Base-by-base conservation (phyloP, 2,888 invertebrate species). In the Aphidoletes aphidimyza region DNA sequence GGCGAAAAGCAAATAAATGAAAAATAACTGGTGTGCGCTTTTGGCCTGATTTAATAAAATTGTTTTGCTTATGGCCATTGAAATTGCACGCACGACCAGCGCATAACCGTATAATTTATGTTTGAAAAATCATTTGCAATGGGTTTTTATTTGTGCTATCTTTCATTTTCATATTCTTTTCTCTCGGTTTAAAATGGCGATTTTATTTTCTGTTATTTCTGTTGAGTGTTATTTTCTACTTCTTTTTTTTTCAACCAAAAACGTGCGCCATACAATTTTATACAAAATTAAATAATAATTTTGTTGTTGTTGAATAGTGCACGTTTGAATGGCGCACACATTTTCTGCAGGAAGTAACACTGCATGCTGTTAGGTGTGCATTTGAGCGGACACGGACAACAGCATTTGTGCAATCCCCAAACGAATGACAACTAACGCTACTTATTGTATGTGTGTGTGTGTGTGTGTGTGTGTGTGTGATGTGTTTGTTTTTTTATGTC, bases 31-130 rank as follows among this genome's bases (percentile, higher is more conserved):
- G 30, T n/a, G 2, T 30, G 69, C 30, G 69, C 69, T 14, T 69
- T 69, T 69, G 69, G 69, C 30, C 69, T 34, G 69, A 69, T 69
- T 69, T 69, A 69, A 69, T 69, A 34, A 69, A 69, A 69, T 69
- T 30, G 26, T 54, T n/a, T 54, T 54, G 54, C 14, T 30, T 34
- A n/a, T n/a, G n/a, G 69, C 69, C 30, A 30, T n/a, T 69, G 69
- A 30, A 69, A 69, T 69, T 69, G 69, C 69, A 69, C 69, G 69
- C 69, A 69, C 69, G 69, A 69, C 11, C 30, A 19, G 30, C 26
- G 69, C n/a, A 69, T 69, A 69, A 26, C 69, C 69, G 30, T 69
- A 30, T 69, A 30, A 69, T 69, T 69, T 69, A 69, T 69, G 69
- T 69, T n/a, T 30, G 2, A 69, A 34, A 69, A 30, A 30, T 69